A percentile compares a stretch with the other conserved stretches of the same genome.
Conservation (phyloP, 1,140 invertebrate genomes). For the Akabosia matsudoensis region DNA sequence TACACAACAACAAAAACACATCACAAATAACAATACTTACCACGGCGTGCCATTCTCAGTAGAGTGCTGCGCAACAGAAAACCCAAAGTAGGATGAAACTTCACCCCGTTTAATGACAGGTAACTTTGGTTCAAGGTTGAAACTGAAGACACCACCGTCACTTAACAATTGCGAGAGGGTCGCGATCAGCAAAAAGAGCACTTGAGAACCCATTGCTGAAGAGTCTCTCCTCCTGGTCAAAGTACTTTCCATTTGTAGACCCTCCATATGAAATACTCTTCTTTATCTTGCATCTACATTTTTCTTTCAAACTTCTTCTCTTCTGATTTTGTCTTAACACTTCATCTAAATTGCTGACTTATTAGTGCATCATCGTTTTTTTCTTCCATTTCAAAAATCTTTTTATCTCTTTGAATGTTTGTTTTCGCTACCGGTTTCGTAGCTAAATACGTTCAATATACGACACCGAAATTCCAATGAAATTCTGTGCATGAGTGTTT, state of each 20-base stretch:
- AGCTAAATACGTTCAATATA: not conserved
- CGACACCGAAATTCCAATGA: not conserved
- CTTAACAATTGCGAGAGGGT: constrained; percentile 29
- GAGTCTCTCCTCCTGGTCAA: constrained; percentile 15
- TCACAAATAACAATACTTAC: constrained; percentile 29
- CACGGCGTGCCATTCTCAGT: constrained; percentile 53
- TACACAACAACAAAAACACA: not conserved
- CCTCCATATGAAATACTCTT: constrained; percentile 10
- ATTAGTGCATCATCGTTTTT: not conserved
- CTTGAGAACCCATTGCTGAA: constrained; percentile 37
- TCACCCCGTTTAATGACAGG: constrained; percentile 74
- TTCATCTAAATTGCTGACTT: not conserved
- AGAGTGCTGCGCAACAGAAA: constrained; percentile 79
- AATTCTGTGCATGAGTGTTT: too few relatives aligned
- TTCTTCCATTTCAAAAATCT: not conserved
- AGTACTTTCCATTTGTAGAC: constrained; percentile 14
- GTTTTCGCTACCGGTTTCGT: not conserved
- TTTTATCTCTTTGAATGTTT: not conserved
- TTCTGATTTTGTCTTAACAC: too few relatives aligned
- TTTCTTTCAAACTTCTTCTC: constrained; percentile 19
- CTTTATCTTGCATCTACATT: constrained; percentile 34
- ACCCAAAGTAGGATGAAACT: constrained; percentile 77
- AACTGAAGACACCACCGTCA: constrained; percentile 50
- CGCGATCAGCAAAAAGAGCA: constrained; percentile 37
- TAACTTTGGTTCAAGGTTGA: constrained; percentile 80